A percentile compares a stretch with the other conserved stretches of the same genome.
phyloP scores from a whole-genome alignment of 2,888 invertebrate genomes.

The Torymus aiolomorphi region DNA sequence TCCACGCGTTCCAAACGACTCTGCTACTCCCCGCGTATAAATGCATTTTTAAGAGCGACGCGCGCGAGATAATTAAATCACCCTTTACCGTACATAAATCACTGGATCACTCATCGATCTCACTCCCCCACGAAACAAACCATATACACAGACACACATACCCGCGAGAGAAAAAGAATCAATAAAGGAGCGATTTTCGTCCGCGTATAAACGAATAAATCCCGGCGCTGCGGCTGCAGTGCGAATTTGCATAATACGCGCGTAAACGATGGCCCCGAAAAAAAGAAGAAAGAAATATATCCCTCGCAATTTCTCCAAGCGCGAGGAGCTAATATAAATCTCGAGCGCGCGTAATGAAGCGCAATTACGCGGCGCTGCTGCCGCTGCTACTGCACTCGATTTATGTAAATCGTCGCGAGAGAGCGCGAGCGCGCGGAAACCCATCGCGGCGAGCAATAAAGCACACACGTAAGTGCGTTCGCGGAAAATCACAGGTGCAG shows the following conservation, averaged over 20 bases:
- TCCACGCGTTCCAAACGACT: too few species aligned
- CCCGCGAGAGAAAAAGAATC: background rate
- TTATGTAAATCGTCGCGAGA: conserved; percentile 24
- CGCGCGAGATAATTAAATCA: conserved; percentile 18
- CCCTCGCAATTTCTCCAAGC: conserved; percentile 19
- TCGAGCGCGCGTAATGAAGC: conserved; percentile 37
- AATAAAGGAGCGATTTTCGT: conserved; percentile 10
- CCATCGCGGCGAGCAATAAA: conserved; percentile 7
- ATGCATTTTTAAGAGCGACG: background rate
- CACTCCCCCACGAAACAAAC: background rate
- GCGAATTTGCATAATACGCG: conserved; percentile 28
- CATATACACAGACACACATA: background rate
- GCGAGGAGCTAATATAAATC: conserved; percentile 40
- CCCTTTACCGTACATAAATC: conserved; percentile 6
- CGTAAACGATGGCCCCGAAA: background rate
- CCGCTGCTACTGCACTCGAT: conserved; percentile 17
- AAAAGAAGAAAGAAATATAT: background rate
- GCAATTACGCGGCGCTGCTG: conserved; percentile 41
- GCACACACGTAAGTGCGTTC: background rate
- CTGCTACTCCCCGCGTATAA: too few species aligned
- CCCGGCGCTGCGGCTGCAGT: background rate
- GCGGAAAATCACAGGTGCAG: background rate
- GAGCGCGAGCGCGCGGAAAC: background rate
- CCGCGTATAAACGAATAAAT: conserved; percentile 15
- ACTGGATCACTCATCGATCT: background rate